Evolutionary conservation across 2,797 vertebrate genomes (phyloP), one percentile per base, ranked within the genome.

Genomic region (Macropus fuliginosus): DNA sequence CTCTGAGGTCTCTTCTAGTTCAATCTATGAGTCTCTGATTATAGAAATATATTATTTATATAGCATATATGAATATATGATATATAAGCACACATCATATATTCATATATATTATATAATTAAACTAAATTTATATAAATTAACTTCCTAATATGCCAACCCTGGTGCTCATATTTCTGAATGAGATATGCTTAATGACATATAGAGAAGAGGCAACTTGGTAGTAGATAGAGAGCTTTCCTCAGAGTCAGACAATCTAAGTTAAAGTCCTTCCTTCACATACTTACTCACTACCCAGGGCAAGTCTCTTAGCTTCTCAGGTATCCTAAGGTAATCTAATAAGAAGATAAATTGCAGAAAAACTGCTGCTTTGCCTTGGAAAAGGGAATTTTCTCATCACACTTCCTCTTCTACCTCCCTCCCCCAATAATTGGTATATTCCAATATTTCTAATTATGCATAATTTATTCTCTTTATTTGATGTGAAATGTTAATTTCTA

Each of bases 401-500:
- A 21, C 16, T 74, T n/a, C 34, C 34, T 28, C 5, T 74, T 50
- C 21, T 81, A 3, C 9, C 18, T 40, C 8, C 40, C 74, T 10
- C 9, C 28, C 1, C 13, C 87, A n/a, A 5, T 8, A 34, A 92
- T n/a, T 66, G 55, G 0, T 87, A 28, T 92, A 92, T 90, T 95
- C 94, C 29, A 90, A 89, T 92, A 95, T 10, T 87, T 29, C 29
- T 74, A 90, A 12, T 34, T 24, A 92, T 46, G 29, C 11, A 81
- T 24, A 91, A 66, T 62, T 93, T 95, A 1, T 56, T 93, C 91
- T 24, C 5, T 5, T 24, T 13, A 89, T 87, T 50, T 87, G 74
- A 9, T 46, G 54, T n/a, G 56, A 62, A 74, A 74, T 94, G 87
- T 96, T 81, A 59, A 94, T 95, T 95, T 87, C 6, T 90, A 94